Percentiles rank a stretch among this genome's conserved stretches.
These are phyloP conservation scores for Phaetusa simplex DNA, from an alignment of 2,113 vertebrate species.

Conservation along the genomic window DNA sequence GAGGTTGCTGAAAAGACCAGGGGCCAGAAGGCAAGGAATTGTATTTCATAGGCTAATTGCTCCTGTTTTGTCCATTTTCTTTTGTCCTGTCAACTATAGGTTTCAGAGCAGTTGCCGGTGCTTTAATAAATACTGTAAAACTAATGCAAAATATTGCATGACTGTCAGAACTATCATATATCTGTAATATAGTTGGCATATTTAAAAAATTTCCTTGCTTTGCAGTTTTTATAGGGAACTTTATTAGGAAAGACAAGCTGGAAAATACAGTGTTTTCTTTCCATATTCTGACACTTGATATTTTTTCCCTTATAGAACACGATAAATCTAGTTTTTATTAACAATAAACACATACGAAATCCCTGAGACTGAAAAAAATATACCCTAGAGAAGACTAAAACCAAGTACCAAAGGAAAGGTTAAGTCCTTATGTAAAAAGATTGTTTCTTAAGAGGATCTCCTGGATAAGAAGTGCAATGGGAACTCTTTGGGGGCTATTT, in stretches of 20 bases:
- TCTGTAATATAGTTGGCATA: background rate
- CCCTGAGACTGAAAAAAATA: background rate
- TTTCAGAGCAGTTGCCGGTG: background rate
- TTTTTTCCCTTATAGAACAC: background rate
- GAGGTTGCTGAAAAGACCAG: background rate
- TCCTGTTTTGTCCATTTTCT: background rate
- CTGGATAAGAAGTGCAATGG: background rate
- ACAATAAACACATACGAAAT: background rate
- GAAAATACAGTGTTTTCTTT: background rate
- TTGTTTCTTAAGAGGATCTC: background rate
- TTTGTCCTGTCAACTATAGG: background rate
- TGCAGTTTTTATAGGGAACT: background rate
- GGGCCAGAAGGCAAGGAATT: background rate
- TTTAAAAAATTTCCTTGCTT: background rate
- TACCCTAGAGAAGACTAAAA: background rate
- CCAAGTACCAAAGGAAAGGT: background rate
- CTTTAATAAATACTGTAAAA: background rate
- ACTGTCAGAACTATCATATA: background rate
- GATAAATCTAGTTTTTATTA: slow-evolving; percentile 14
- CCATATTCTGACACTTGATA: background rate
- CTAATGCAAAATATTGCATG: background rate
- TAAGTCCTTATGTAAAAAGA: background rate
- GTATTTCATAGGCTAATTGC: background rate
- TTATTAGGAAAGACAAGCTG: background rate
- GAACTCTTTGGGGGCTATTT: background rate